phyloP scores from a whole-genome alignment of 1,140 invertebrate genomes.

The Oryzaephilus surinamensis region DNA sequence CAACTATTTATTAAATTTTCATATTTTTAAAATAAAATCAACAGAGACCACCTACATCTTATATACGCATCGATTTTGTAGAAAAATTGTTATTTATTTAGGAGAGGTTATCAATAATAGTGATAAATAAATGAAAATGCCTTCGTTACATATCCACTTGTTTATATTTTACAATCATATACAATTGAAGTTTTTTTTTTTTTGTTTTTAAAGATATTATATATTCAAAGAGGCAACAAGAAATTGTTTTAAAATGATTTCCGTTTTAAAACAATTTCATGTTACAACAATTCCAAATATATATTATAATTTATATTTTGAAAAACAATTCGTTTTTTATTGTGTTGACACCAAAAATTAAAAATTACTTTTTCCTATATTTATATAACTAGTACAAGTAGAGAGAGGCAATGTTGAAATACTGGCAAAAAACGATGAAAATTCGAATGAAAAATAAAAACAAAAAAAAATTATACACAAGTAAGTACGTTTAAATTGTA shows the following conservation, averaged over 20 bases:
- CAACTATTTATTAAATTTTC: too few relatives aligned
- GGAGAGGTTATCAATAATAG: too few relatives aligned
- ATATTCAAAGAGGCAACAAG: conserved; percentile 3
- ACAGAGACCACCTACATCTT: too few relatives aligned
- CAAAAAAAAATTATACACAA: background rate
- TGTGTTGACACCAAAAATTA: too few relatives aligned
- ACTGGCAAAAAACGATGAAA: conserved; percentile 13
- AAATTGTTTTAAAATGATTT: too few relatives aligned
- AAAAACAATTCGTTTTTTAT: background rate
- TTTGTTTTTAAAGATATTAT: conserved; percentile 2
- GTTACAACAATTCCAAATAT: too few relatives aligned
- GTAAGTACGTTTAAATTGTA: conserved; percentile 15
- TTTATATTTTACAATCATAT: conserved; percentile 20
- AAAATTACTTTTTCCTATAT: conserved; percentile 2
- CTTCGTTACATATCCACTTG: conserved; percentile 8
- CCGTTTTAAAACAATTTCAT: too few relatives aligned
- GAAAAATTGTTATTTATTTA: too few relatives aligned
- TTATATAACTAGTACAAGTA: conserved; percentile 13
- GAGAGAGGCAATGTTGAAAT: conserved; percentile 15
- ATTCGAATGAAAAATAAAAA: too few relatives aligned
- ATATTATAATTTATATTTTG: conserved; percentile 1
- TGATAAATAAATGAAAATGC: too few relatives aligned
- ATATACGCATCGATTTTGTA: too few relatives aligned
- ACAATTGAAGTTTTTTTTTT: conserved; percentile 10
- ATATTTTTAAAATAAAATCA: too few relatives aligned